Evolutionary conservation across 2,797 vertebrate species (phyloP).

Genomic region (Pangasius krempfi): DNA sequence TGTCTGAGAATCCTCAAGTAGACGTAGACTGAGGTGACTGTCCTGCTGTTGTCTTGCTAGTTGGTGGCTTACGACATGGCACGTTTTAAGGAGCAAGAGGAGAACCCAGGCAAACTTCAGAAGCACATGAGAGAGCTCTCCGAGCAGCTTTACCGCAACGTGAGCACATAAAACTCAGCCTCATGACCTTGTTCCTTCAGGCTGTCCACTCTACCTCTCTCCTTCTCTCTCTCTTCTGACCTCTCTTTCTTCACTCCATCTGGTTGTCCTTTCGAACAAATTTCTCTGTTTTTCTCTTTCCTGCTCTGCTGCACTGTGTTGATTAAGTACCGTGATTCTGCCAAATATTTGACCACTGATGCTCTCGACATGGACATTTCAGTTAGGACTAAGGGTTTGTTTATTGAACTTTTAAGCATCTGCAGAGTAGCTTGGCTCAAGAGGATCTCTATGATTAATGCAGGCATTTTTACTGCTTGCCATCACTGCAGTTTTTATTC

Average conservation of each 20-base stretch:
- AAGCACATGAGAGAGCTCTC: conserved; percentile 92
- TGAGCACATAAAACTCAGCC: conserved; percentile 68
- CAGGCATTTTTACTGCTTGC: conserved; percentile 11
- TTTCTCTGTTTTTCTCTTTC: conserved; percentile 32
- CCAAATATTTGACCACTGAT: conserved; percentile 36
- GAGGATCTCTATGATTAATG: neutral
- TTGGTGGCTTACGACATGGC: conserved; percentile 93
- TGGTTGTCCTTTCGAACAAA: conserved; percentile 25
- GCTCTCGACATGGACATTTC: conserved; percentile 21
- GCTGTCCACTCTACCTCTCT: neutral
- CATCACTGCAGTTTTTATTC: neutral
- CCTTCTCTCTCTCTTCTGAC: neutral
- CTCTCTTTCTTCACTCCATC: conserved; percentile 11
- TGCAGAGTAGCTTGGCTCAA: conserved; percentile 6
- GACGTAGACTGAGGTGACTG: conserved; percentile 13
- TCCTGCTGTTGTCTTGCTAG: conserved; percentile 65
- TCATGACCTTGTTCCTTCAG: neutral
- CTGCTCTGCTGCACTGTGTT: conserved; percentile 22
- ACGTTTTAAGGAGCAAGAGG: conserved; percentile 89
- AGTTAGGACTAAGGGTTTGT: conserved; percentile 28
- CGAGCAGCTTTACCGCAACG: conserved; percentile 94
- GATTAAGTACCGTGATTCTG: conserved; percentile 18
- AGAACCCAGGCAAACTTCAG: conserved; percentile 83
- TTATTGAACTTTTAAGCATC: conserved; percentile 35
- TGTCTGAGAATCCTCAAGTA: neutral